Percentiles rank a stretch among this genome's conserved stretches.
Conservation (phyloP, 2,113 vertebrate genomes). For the Mirza zaza region DNA sequence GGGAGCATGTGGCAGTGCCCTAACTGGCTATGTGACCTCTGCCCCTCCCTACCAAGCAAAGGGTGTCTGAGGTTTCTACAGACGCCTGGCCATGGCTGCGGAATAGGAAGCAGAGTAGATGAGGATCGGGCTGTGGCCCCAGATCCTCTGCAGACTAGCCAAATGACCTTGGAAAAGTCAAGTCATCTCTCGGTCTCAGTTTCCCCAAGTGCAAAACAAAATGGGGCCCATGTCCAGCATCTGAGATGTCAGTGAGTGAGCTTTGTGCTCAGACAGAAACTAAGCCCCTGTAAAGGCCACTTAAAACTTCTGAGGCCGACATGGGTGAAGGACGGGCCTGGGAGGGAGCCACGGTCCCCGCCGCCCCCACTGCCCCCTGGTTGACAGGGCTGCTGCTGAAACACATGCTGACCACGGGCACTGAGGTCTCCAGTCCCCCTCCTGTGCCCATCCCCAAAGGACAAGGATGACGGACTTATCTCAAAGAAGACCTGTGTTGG, state of each 20-base stretch:
- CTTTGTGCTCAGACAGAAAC: neutral
- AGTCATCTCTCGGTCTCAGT: neutral
- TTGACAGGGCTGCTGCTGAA: neutral
- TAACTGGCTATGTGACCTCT: neutral
- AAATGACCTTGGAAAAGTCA: neutral
- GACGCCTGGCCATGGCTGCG: neutral
- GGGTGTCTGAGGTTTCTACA: neutral
- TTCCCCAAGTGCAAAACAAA: neutral
- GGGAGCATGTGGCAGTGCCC: neutral
- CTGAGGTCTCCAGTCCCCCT: neutral
- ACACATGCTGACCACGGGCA: rapidly evolving
- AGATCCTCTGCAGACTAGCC: neutral
- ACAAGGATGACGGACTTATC: neutral
- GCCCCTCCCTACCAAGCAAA: neutral
- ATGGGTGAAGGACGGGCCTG: too few relatives aligned
- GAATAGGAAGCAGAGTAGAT: neutral
- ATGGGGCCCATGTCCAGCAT: neutral
- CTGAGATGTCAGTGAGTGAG: neutral
- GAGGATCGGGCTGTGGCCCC: neutral
- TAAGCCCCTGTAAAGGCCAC: neutral
- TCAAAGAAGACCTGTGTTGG: neutral
- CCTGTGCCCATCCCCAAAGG: neutral
- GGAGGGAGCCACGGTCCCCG: too few relatives aligned
- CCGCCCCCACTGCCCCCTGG: too few relatives aligned
- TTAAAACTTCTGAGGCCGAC: neutral